phyloP scores from a whole-genome alignment of 2,888 invertebrate species.

The Aleiodes alternator region DNA sequence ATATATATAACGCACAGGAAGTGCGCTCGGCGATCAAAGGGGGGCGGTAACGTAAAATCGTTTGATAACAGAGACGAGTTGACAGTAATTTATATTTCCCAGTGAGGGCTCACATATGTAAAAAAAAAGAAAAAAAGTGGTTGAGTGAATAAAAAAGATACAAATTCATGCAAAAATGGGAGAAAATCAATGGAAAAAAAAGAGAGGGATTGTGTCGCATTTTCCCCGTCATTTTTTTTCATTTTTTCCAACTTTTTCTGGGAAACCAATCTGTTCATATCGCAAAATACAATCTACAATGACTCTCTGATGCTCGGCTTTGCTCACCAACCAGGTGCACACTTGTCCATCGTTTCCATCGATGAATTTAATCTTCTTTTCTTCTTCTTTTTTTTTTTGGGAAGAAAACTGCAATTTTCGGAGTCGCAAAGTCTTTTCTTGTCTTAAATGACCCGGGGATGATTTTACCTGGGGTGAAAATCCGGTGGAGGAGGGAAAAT shows the following conservation, averaged over 20 bases:
- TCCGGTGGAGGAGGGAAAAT: constrained; percentile 1
- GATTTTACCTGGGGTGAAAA: too few species aligned
- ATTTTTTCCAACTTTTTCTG: constrained; percentile 6
- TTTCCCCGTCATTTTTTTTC: background rate
- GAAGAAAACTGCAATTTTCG: constrained; percentile 1
- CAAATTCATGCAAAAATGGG: constrained; percentile 12
- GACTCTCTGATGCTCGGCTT: constrained; percentile 10
- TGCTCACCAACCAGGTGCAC: constrained; percentile 2
- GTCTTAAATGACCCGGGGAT: background rate
- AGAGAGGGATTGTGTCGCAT: background rate
- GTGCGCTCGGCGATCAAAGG: constrained; percentile 49
- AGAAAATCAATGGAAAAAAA: constrained; percentile 28
- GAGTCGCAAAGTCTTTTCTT: background rate
- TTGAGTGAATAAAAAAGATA: constrained; percentile 21
- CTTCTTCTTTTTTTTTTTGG: too few species aligned
- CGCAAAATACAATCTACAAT: constrained; percentile 13
- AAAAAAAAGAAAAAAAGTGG: background rate
- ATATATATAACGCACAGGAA: constrained; percentile 47
- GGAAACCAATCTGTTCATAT: constrained; percentile 31
- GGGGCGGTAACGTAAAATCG: constrained; percentile 38
- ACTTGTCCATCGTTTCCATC: constrained; percentile 1
- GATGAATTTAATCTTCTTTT: constrained; percentile 13
- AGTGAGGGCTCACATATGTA: constrained; percentile 11
- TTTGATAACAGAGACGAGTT: constrained; percentile 54
- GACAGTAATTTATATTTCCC: constrained; percentile 55